These are phyloP conservation scores for Pseudomyrmex flavicornis DNA, from an alignment of 1,140 invertebrate genomes.

Conservation along the genomic window DNA sequence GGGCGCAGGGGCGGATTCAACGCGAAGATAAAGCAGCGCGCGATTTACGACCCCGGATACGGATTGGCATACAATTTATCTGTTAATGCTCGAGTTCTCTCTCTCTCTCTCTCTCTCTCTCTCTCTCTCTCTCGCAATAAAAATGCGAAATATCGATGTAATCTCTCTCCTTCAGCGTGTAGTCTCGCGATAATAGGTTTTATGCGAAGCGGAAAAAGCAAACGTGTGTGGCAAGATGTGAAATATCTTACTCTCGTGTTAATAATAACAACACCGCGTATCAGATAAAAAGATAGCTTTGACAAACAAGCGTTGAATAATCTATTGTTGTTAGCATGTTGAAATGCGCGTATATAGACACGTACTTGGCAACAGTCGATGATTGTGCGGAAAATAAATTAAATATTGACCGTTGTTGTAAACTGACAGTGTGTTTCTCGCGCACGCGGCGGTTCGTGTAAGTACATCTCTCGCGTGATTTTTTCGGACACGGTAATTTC, in stretches of 20 bases:
- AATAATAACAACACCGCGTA: background rate
- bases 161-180: background rate
- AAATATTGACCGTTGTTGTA: background rate
- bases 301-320: background rate
- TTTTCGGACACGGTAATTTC: constrained; percentile 6
- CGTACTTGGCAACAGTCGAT: background rate
- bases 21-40: constrained; percentile 13
- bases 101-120: background rate
- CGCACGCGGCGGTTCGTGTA: background rate
- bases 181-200: background rate
- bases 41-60: constrained; percentile 33
- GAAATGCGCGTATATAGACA: background rate
- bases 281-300: background rate
- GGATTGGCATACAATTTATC: constrained; percentile 5
- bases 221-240: background rate
- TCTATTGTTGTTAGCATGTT: background rate
- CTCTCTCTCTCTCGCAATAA: constrained; percentile 1
- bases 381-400: background rate
- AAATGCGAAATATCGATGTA: background rate
- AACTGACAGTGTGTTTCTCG: too few species aligned
- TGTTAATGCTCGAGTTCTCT: background rate
- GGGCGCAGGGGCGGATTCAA: constrained; percentile 39
- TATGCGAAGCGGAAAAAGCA: too few species aligned
- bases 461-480: background rate
- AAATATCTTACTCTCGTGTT: background rate